Base-by-base conservation (phyloP, 2,888 invertebrate species). In the Yponomeuta malinellus region DNA sequence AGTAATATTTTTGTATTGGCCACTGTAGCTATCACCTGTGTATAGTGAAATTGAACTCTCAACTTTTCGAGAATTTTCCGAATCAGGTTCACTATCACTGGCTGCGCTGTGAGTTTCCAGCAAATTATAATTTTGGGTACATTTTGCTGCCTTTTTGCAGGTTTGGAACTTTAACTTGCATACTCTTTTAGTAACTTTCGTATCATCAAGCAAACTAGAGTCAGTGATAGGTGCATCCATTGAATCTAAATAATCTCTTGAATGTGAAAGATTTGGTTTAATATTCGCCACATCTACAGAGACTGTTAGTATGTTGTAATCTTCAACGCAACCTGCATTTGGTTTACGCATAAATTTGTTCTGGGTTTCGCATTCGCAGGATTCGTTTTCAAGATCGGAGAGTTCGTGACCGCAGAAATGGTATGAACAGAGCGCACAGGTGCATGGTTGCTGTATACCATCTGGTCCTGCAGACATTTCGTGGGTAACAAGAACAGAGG, bases 311-410 rank as follows among this genome's bases (percentile, higher is more conserved):
- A 65, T 65, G 12, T 65, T 33, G 65, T 29, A 65, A 31, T 65
- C 65, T 29, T 65, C 33, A 12, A 29, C 29, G 5, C 52, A 59
- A 65, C 65, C 29, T 33, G 65, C 33, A 31, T 31, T 48, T 68
- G 68, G 68, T 48, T 68, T 68, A 9, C 43, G 48, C 68, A 68
- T 65, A 31, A 65, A 31, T 29, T 31, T 31, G 33, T 65, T 29
- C 65, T 65, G 29, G 29, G 1, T 31, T 65, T 81, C 72, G 73
- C 84, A 86, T 37, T 75, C 72, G 71, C 84, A 86, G 63, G 73
- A 63, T n/a, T 76, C 75, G 1, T 74, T 63, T 6, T 71, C 48
- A 63, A 59, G 52, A 59, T 59, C 15, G 4, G 52, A 15, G 52
- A 59, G 3, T 12, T 23, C 77, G 48, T 78, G 73, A 52, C 31